Evolutionary conservation across 2,113 vertebrate species (phyloP).

Genomic region (Myxocyprinus asiaticus): DNA sequence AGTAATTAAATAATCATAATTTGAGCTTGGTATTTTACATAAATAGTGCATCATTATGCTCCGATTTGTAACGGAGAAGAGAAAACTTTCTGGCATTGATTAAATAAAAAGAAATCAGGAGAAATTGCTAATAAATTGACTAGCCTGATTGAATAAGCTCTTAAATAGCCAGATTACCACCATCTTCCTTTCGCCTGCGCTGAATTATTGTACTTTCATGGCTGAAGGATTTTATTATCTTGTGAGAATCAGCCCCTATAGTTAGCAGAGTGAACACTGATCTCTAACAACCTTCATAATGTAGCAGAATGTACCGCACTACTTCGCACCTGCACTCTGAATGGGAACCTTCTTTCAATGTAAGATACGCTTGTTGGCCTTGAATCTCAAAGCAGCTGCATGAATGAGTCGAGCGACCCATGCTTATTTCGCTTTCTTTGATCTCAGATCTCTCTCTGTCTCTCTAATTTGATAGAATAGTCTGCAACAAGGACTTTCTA

Average conservation of each 20-base stretch:
- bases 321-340: slow-evolving; percentile 98
- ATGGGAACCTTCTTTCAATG: slow-evolving; percentile 91
- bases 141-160: slow-evolving; percentile 27
- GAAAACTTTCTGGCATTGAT: slow-evolving; percentile 18
- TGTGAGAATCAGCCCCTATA: slow-evolving; percentile 89
- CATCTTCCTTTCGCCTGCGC: slow-evolving; percentile 71
- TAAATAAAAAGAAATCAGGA: slow-evolving; percentile 9
- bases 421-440: slow-evolving; percentile 88
- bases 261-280: slow-evolving; percentile 90
- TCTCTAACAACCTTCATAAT: slow-evolving; percentile 96
- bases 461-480: slow-evolving; percentile 89
- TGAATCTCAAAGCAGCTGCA: slow-evolving; percentile 90
- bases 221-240: slow-evolving; percentile 82
- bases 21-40: neutral
- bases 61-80: slow-evolving; percentile 12
- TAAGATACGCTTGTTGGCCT: slow-evolving; percentile 97
- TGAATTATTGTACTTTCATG: slow-evolving; percentile 90
- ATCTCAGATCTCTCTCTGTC: slow-evolving; percentile 84
- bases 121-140: slow-evolving; percentile 51
- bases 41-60: slow-evolving; percentile 12
- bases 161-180: slow-evolving; percentile 73
- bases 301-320: slow-evolving; percentile 88
- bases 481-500: slow-evolving; percentile 82
- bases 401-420: slow-evolving; percentile 89
- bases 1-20: neutral